Evolutionary conservation across 35 echinoderm and acorn worm species (phyloP), one percentile per base, ranked within the genome.

Genomic region (Anneissia japonica): DNA sequence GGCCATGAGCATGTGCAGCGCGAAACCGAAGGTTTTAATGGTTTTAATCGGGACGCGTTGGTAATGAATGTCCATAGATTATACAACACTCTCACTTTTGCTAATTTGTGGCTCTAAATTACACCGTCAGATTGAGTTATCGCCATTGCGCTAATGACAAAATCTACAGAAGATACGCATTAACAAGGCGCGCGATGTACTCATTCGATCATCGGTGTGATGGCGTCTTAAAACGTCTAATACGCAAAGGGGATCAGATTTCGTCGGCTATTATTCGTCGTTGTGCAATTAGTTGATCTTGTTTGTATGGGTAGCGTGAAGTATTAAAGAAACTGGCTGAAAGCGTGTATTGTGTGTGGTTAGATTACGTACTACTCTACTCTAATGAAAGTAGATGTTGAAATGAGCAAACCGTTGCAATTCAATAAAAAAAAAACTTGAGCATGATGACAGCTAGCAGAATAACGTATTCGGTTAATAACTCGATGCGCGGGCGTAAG

Each of bases 41-140:
- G 51, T 64, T 64, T 64, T 26, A 64, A 23, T 26, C 51, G 51
- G 51, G 51, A 64, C 51, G 51, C 51, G 51, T 26, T 64, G 9
- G 51, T 64, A 64, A 64, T 64, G 51, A 64, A 64, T 64, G 51
- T 23, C 51, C 51, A 26, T 64, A 64, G 51, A 64, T 64, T 64
- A 64, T 64, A 64, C 51, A 64, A 64, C 51, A 64, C 51, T 64
- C 51, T 64, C 51, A 64, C 11, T 64, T 64, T 64, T 64, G 40
- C 51, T 26, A 9, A 64, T 64, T 64, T 64, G 51, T 64, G 51
- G 21, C 9, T 64, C 21, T 64, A 64, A 64, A 64, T 64, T 23
- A 64, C 51, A 64, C 51, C 51, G 51, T 64, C 51, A 64, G 51
- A 64, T 64, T 64, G 51, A 64, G 51, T 64, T 64, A 64, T 64